These are phyloP conservation scores for Oryzaephilus surinamensis DNA, from an alignment of 1,140 invertebrate genomes.

Conservation along the genomic window DNA sequence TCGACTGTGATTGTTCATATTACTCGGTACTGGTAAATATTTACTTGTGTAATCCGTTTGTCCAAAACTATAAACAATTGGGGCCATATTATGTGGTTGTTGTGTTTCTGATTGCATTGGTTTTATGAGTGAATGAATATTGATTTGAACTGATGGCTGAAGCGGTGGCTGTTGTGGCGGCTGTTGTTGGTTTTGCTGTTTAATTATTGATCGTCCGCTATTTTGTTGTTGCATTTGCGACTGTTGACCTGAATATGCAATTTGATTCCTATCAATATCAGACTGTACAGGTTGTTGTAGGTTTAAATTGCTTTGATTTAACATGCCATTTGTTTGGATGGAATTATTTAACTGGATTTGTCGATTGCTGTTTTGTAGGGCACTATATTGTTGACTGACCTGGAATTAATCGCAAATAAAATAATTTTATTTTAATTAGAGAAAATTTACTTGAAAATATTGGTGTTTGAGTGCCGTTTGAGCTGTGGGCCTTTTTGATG, in stretches of 20 bases:
- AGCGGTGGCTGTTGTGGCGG: constrained; percentile 5
- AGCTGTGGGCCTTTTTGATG: constrained; percentile 82
- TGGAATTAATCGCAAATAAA: constrained; percentile 14
- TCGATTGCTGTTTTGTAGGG: constrained; percentile 4
- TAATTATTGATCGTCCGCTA: constrained; percentile 2
- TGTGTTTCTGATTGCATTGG: constrained; percentile 26
- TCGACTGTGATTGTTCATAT: constrained; percentile 25
- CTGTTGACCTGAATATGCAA: too few species aligned
- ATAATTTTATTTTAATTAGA: background rate
- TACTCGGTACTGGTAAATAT: constrained; percentile 23
- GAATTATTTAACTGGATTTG: constrained; percentile 7
- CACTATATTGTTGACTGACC: constrained; percentile 29
- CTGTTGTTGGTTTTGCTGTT: constrained; percentile 7
- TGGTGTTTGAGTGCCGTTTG: constrained; percentile 73
- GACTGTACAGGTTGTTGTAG: constrained; percentile 12
- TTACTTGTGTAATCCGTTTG: constrained; percentile 33
- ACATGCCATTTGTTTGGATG: constrained; percentile 7
- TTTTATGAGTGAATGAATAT: constrained; percentile 31
- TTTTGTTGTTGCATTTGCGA: background rate
- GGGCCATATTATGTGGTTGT: constrained; percentile 22
- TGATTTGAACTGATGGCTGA: constrained; percentile 27
- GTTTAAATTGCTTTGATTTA: background rate
- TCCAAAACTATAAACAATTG: constrained; percentile 34
- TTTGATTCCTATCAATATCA: too few species aligned
- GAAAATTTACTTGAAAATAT: constrained; percentile 60